A percentile compares a stretch with the other conserved stretches of the same genome.
Conservation (phyloP, 92 coral and sea anemone species). For the Scolanthus callimorphus region DNA sequence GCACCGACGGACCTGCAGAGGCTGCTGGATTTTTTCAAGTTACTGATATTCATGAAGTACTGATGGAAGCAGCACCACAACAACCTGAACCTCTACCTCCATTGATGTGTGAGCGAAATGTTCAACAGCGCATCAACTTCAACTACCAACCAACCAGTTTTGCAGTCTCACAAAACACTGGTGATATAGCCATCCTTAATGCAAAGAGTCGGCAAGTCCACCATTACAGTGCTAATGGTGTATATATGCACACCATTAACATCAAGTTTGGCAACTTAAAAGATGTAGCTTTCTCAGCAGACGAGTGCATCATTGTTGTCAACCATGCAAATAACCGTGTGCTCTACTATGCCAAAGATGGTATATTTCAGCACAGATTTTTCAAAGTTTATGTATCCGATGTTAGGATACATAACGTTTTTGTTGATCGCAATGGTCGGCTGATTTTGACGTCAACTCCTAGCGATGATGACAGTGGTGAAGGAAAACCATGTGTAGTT, state of each 20-base stretch:
- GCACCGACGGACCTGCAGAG: not conserved
- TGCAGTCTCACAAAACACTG: constrained; percentile 6
- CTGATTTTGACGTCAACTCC: constrained; percentile 9
- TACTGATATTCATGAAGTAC: not conserved
- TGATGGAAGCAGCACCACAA: not conserved
- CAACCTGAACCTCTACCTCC: not conserved
- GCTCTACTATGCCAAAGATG: constrained; percentile 10
- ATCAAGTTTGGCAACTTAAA: constrained; percentile 4
- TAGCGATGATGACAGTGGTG: not conserved
- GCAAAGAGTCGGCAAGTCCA: constrained; percentile 8
- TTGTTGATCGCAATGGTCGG: not conserved
- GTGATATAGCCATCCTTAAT: constrained; percentile 8
- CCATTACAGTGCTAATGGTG: constrained; percentile 5
- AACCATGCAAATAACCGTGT: constrained; percentile 21
- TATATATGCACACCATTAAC: not conserved
- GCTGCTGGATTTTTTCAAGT: not conserved
- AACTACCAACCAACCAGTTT: constrained; percentile 13
- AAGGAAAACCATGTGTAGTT: constrained; percentile 3
- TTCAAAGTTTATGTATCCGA: not conserved
- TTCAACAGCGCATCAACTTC: not conserved
- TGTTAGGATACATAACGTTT: constrained; percentile 7
- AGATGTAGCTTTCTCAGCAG: constrained; percentile 15
- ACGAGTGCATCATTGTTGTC: constrained; percentile 7
- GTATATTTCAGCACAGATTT: not conserved
- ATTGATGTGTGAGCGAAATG: too few relatives aligned